Evolutionary conservation across 2,113 vertebrate genomes (phyloP).

Genomic region (Nothobranchius kuhntae): DNA sequence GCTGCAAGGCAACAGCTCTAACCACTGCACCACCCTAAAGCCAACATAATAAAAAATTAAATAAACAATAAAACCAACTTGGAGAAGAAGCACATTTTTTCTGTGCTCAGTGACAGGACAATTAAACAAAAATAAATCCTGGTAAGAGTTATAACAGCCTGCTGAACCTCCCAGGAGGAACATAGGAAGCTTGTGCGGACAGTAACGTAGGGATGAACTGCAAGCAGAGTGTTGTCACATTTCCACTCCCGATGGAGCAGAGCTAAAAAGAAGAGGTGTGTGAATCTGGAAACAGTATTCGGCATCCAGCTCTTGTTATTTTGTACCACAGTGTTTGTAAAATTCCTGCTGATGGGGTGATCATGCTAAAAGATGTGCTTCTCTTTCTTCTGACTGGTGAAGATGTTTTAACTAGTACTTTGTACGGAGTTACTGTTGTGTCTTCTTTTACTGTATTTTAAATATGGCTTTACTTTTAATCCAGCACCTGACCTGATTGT

Average conservation of each 20-base stretch:
- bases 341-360: slow-evolving; percentile 70
- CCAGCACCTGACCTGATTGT: slow-evolving; percentile 50
- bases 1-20: too few relatives aligned
- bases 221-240: slow-evolving; percentile 69
- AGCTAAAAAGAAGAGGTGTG: slow-evolving; percentile 50
- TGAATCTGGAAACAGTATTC: slow-evolving; percentile 59
- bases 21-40: neutral
- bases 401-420: slow-evolving; percentile 27
- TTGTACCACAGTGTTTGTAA: slow-evolving; percentile 55
- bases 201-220: slow-evolving; percentile 66
- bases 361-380: slow-evolving; percentile 48
- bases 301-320: slow-evolving; percentile 60
- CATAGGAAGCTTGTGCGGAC: slow-evolving; percentile 57
- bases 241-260: slow-evolving; percentile 64
- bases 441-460: neutral
- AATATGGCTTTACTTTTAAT: slow-evolving; percentile 18
- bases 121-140: slow-evolving; percentile 77
- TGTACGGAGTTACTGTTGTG: neutral
- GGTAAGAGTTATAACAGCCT: slow-evolving; percentile 64
- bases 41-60: slow-evolving; percentile 13
- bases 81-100: slow-evolving; percentile 41
- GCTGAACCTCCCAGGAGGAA: slow-evolving; percentile 59
- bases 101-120: slow-evolving; percentile 63
- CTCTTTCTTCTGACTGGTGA: slow-evolving; percentile 42
- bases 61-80: slow-evolving; percentile 60